Evolutionary conservation across 1,140 invertebrate genomes (phyloP).

Genomic region (Drosophila fuyamai): DNA sequence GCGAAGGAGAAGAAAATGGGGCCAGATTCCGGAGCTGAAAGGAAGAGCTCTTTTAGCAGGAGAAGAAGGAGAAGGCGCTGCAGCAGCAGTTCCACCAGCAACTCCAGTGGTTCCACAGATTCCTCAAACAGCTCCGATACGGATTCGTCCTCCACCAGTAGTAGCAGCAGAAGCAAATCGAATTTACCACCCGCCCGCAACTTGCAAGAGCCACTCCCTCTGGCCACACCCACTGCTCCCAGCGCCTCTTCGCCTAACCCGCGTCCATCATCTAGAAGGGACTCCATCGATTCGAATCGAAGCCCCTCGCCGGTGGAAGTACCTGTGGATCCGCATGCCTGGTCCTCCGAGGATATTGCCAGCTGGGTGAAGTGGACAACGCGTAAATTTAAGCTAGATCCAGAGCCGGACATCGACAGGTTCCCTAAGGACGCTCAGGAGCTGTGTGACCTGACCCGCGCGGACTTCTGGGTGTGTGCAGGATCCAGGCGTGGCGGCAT

Average conservation of each 20-base stretch:
- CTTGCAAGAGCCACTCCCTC: conserved; percentile 1
- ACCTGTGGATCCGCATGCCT: conserved; percentile 87
- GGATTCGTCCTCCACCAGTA: conserved; percentile 12
- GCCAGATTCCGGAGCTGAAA: neutral
- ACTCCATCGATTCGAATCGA: conserved; percentile 19
- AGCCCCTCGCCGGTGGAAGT: conserved; percentile 60
- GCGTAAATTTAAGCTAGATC: conserved; percentile 87
- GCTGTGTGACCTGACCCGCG: conserved; percentile 86
- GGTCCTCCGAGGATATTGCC: conserved; percentile 87
- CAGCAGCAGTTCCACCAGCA: conserved; percentile 51
- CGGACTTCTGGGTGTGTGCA: conserved; percentile 85
- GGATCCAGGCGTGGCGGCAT: conserved; percentile 84
- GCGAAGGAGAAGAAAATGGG: conserved; percentile 30
- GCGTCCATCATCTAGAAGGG: conserved; percentile 15
- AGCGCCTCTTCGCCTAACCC: conserved; percentile 1
- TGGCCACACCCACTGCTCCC: neutral
- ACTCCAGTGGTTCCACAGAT: conserved; percentile 31
- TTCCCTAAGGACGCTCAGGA: conserved; percentile 87
- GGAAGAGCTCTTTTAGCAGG: conserved; percentile 2
- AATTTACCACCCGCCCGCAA: conserved; percentile 21
- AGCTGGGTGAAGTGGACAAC: conserved; percentile 89
- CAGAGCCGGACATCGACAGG: conserved; percentile 85
- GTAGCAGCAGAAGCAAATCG: conserved; percentile 4
- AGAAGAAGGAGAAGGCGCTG: conserved; percentile 28
- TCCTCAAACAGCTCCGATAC: conserved; percentile 17